Conservation (phyloP, 2,797 vertebrate genomes). For the Delichon dasypus region DNA sequence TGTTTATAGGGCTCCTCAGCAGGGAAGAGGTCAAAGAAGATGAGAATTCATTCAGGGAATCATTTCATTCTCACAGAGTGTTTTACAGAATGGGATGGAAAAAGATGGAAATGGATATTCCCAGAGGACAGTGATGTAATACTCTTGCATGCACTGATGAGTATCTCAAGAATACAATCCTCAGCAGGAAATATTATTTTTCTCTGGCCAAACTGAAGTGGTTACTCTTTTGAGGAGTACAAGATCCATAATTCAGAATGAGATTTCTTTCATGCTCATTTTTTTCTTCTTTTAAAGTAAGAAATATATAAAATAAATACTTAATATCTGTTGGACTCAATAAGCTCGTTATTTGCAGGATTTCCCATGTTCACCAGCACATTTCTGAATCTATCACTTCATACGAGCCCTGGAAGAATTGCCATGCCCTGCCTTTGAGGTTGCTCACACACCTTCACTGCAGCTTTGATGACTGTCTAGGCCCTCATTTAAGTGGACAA, state of each 20-base stretch:
- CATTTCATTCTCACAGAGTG: neutral
- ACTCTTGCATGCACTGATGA: neutral
- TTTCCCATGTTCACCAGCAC: neutral
- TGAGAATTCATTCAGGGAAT: neutral
- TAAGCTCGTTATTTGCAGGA: neutral
- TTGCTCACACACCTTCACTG: neutral
- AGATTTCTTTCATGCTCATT: neutral
- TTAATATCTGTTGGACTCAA: neutral
- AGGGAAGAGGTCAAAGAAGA: constrained; percentile 7
- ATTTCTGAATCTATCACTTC: neutral
- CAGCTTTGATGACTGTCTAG: neutral
- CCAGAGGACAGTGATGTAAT: neutral
- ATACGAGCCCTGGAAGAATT: neutral
- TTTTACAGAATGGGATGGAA: neutral
- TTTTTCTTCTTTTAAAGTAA: neutral
- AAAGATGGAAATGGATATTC: neutral
- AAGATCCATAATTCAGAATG: neutral
- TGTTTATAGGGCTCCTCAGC: neutral
- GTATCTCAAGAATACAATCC: neutral
- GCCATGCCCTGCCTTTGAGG: neutral
- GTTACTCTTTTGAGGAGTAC: neutral
- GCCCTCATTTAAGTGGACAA: neutral
- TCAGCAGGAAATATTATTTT: neutral
- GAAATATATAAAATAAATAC: neutral
- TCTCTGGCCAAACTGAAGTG: neutral